Evolutionary conservation across 2,888 invertebrate species (phyloP).

Genomic region (Hyalella azteca): DNA sequence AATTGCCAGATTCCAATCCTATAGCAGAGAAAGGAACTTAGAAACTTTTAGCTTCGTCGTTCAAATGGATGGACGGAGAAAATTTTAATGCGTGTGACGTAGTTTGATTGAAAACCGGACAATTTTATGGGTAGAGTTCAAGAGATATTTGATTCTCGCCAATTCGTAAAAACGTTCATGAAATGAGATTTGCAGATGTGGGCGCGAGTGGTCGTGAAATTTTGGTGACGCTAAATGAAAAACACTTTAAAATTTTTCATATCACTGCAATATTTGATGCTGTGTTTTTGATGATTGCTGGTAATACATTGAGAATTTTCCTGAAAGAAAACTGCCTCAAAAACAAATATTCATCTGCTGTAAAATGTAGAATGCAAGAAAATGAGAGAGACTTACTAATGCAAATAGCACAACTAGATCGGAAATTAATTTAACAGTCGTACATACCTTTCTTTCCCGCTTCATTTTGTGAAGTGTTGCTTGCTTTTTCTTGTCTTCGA

Average conservation of each 20-base stretch:
- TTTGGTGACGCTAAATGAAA: no score
- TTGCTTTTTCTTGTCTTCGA: conserved; percentile 45
- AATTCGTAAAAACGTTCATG: background rate
- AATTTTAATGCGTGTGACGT: background rate
- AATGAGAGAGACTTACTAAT: no score
- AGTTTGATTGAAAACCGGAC: conserved; percentile 16
- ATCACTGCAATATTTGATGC: no score
- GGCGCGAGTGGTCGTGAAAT: no score
- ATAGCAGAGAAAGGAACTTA: background rate
- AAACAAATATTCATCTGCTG: no score
- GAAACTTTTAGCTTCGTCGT: background rate
- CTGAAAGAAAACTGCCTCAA: no score
- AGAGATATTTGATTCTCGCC: background rate
- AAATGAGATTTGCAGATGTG: background rate
- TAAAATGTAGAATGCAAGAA: no score
- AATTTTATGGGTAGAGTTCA: conserved; percentile 8
- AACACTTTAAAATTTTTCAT: no score
- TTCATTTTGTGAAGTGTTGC: conserved; percentile 57
- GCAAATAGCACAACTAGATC: no score
- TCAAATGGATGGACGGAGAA: background rate
- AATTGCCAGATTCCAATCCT: background rate
- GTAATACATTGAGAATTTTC: no score
- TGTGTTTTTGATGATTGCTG: no score
- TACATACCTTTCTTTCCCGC: conserved; percentile 53
- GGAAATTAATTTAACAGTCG: no score